phyloP scores from a whole-genome alignment of 2,797 vertebrate species.

The Myiotriccus ornatus region DNA sequence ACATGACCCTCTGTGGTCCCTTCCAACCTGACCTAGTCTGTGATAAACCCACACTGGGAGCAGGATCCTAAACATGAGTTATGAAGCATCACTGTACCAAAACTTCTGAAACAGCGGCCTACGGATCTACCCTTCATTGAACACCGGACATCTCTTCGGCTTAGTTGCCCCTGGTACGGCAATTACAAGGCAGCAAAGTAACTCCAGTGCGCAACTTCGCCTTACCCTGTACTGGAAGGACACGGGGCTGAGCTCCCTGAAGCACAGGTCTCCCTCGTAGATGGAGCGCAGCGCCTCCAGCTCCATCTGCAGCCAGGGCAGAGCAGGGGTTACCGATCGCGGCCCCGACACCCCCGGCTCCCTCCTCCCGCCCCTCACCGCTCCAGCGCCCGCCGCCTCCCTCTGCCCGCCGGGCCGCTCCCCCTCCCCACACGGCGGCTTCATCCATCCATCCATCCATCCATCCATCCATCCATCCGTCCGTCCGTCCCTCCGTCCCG shows the following conservation, averaged over 20 bases:
- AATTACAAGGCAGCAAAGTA: background rate
- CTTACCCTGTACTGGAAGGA: constrained; percentile 95
- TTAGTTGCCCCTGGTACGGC: accelerated
- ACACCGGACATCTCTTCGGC: accelerated
- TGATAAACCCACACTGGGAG: accelerated
- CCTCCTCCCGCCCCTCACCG: background rate
- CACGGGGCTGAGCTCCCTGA: constrained; percentile 89
- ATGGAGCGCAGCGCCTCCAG: constrained; percentile 94
- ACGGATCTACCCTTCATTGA: no score
- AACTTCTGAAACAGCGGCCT: background rate
- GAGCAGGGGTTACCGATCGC: background rate
- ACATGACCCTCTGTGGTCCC: background rate
- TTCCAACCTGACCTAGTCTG: background rate
- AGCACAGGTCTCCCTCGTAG: constrained; percentile 93
- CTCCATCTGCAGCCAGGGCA: constrained; percentile 85
- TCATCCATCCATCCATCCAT: no score
- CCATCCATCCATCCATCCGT: no score
- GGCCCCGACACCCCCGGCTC: background rate
- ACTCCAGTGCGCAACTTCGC: background rate
- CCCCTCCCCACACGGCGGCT: background rate
- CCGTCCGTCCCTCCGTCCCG: no score
- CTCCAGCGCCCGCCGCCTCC: background rate
- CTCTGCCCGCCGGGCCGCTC: background rate
- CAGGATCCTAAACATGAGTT: background rate
- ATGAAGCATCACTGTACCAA: background rate